Percentiles rank a stretch among this genome's conserved stretches.
Conservation (phyloP, 2,113 vertebrate species). For the Chloebia gouldiae region DNA sequence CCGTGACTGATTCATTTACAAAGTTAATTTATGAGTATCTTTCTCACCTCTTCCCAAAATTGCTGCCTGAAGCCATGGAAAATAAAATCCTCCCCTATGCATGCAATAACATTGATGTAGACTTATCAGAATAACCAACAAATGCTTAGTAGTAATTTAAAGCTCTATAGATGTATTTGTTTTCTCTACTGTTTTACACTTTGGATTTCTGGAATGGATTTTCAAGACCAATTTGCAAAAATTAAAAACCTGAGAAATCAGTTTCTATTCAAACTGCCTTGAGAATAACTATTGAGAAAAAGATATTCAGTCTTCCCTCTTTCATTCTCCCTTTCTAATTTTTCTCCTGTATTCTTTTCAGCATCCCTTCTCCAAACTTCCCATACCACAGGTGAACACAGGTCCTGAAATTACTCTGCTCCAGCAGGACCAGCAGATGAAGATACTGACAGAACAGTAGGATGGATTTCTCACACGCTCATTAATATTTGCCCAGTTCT, state of each 20-base stretch:
- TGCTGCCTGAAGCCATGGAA: neutral
- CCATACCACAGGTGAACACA: fast-evolving
- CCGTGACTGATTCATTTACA: neutral
- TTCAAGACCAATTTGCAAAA: neutral
- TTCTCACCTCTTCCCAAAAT: neutral
- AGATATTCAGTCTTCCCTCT: neutral
- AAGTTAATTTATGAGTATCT: neutral
- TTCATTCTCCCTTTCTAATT: no score
- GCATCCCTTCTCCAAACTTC: neutral
- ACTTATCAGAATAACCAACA: neutral
- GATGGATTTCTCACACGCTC: neutral
- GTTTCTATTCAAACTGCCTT: neutral
- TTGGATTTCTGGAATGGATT: neutral
- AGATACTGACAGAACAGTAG: neutral
- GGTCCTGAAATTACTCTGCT: neutral
- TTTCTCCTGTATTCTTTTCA: neutral
- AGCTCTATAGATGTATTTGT: neutral
- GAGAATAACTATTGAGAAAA: neutral
- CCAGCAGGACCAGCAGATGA: neutral
- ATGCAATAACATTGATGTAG: neutral
- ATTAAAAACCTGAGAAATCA: neutral
- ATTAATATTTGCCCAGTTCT: neutral
- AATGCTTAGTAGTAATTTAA: neutral
- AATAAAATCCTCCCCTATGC: neutral
- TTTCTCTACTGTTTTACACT: neutral